Evolutionary conservation across 1,140 invertebrate genomes (phyloP), one percentile per base, ranked within the genome.

Genomic region (Achroia grisella): DNA sequence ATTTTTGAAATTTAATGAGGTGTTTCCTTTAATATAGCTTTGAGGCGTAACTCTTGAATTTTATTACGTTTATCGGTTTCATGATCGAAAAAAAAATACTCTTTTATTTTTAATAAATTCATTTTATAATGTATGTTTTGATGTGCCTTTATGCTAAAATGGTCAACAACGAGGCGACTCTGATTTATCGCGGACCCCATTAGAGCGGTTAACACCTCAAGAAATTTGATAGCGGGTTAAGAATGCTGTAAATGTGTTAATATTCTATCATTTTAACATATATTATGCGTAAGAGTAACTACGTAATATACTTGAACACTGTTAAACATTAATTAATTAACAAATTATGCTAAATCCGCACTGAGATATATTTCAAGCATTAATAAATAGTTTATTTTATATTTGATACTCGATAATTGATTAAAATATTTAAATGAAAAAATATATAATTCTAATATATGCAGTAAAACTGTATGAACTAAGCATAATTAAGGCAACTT

Each of bases 51-150:
- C 48, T 52, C 39, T 57, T 33, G 39, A 41, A 50, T 51, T 65
- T 62, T 65, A 66, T 59, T 48, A 37, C 29, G 44, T 50, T 62
- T 62, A 66, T 66, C 54, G 52, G 44, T 44, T 48, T 53, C 49
- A 48, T 52, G 44, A 52, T 46, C 39, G 23, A 1, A 29, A 39
- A 39, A 42, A 11, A 33, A 23, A 23, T n/a, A 23, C 17, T 23
- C n/a, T 23, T 23, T 23, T 23, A 23, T 23, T 23, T 23, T 23
- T 23, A 23, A 23, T 23, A 23, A 23, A 23, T 23, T 23, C 17
- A 23, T 23, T 23, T 23, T 23, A 23, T 23, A 23, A 23, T 29
- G 5, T 32, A 28, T 51, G 28, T 52, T 57, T 52, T 49, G 45
- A 52, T 43, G 48, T 42, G 23, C 47, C 32, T 48, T 12, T 53